A percentile compares a stretch with the other conserved stretches of the same genome.
Conservation (phyloP, 2,113 vertebrate genomes). For the Tupaia tana region DNA sequence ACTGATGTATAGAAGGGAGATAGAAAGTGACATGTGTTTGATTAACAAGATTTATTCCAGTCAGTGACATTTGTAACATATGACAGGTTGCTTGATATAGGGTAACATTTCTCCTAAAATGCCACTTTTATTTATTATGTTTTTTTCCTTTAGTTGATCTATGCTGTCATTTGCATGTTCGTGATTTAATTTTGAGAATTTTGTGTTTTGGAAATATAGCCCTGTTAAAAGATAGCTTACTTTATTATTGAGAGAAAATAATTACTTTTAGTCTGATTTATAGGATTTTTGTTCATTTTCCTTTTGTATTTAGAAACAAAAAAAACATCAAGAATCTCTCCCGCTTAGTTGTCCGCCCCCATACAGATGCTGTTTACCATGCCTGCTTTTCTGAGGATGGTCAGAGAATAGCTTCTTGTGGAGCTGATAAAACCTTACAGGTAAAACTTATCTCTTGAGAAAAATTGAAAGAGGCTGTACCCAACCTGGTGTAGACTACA, state of each 20-base stretch:
- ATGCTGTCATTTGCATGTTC: conserved; percentile 36
- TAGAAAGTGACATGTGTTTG: conserved; percentile 47
- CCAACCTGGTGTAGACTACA: background rate
- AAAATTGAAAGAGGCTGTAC: conserved; percentile 6
- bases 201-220: background rate
- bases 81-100: background rate
- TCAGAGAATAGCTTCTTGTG: conserved; percentile 94
- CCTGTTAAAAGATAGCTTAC: conserved; percentile 9
- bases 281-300: conserved; percentile 65
- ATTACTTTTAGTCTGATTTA: conserved; percentile 50
- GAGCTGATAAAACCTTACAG: conserved; percentile 94
- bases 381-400: conserved; percentile 96
- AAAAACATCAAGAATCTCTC: conserved; percentile 91
- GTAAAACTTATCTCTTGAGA: conserved; percentile 81
- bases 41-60: conserved; percentile 41
- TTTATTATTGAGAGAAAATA: conserved; percentile 49
- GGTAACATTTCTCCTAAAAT: conserved; percentile 24
- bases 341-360: conserved; percentile 94
- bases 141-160: conserved; percentile 43
- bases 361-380: conserved; percentile 93
- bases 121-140: background rate
- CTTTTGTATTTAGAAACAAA: conserved; percentile 90
- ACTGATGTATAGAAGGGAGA: conserved; percentile 29
- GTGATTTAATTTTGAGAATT: conserved; percentile 51
- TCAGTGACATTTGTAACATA: conserved; percentile 35